Evolutionary conservation across 2,113 vertebrate genomes (phyloP).

Genomic region (Ibidorhyncha struthersii): DNA sequence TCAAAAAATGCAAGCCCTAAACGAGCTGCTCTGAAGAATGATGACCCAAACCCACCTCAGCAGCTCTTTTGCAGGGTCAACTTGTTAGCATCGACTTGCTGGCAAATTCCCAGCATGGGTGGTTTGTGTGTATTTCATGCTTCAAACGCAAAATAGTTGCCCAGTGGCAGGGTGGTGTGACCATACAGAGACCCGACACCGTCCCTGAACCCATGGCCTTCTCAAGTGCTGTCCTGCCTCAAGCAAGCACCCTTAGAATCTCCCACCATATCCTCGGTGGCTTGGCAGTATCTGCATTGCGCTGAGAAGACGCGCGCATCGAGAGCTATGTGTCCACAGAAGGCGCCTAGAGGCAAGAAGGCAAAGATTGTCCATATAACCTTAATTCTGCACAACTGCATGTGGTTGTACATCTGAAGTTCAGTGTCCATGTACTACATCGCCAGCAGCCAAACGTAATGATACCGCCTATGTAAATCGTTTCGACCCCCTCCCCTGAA

Average conservation of each 20-base stretch:
- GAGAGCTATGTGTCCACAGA: neutral
- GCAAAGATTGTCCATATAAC: neutral
- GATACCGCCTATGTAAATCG: neutral
- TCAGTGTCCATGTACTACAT: neutral
- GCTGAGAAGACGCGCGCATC: accelerated
- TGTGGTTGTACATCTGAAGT: accelerated
- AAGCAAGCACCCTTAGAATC: neutral
- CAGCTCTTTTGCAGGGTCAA: neutral
- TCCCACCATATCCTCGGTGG: neutral
- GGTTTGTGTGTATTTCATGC: neutral
- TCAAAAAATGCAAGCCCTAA: neutral
- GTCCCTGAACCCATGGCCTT: neutral
- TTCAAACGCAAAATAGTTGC: neutral
- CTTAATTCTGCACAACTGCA: neutral
- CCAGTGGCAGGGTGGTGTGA: neutral
- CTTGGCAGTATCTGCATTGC: neutral
- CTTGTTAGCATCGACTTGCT: neutral
- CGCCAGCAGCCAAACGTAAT: neutral
- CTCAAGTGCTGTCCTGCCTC: neutral
- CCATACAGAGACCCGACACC: neutral
- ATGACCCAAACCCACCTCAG: neutral
- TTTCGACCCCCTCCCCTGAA: neutral
- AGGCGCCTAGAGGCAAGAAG: neutral
- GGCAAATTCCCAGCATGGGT: accelerated
- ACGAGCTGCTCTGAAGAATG: neutral